phyloP scores from a whole-genome alignment of 2,113 vertebrate genomes.

The Cnemophilus loriae region DNA sequence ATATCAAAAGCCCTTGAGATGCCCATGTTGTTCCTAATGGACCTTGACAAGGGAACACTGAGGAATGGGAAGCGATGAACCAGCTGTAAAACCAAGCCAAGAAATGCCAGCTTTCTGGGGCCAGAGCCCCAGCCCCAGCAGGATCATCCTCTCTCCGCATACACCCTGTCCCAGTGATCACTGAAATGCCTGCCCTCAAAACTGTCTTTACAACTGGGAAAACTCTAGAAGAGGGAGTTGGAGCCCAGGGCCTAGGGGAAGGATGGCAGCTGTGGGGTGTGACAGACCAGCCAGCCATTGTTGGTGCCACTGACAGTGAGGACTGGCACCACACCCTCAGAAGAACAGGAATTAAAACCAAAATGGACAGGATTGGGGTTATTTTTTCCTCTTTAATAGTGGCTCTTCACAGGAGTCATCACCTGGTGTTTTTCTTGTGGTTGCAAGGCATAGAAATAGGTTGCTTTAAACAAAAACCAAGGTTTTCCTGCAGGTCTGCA shows the following conservation, averaged over 20 bases:
- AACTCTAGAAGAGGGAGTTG: background rate
- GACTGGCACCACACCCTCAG: background rate
- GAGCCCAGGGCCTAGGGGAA: background rate
- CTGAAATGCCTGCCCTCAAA: background rate
- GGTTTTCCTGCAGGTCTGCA: background rate
- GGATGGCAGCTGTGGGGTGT: background rate
- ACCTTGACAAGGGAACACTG: background rate
- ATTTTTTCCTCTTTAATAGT: background rate
- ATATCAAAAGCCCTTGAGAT: background rate
- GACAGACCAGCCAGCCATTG: background rate
- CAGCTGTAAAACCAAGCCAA: background rate
- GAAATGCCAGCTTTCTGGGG: background rate
- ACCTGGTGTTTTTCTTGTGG: background rate
- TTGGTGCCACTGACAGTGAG: background rate
- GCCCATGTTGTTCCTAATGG: background rate
- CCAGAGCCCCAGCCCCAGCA: background rate
- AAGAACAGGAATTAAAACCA: background rate
- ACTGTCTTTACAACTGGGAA: background rate
- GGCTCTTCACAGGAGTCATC: background rate
- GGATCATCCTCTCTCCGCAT: fast-evolving
- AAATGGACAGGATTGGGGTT: background rate
- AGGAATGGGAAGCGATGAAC: background rate
- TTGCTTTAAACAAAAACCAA: background rate
- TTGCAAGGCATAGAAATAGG: background rate
- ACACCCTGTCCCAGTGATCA: background rate